Base-by-base conservation (phyloP, 2,888 invertebrate genomes). In the Ophion obscuratus region DNA sequence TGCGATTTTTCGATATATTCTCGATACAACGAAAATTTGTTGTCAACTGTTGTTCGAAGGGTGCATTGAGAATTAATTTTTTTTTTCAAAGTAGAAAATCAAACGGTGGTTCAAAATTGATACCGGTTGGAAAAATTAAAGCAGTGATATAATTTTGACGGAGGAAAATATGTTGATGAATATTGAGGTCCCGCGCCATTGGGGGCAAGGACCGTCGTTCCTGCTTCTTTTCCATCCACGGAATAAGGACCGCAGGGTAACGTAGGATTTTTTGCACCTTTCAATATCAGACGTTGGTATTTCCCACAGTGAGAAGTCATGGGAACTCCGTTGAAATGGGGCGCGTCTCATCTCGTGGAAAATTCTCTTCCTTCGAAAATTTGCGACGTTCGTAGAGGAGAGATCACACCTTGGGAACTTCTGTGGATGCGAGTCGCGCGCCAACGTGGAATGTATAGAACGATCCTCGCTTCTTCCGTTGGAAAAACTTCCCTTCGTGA, bases 291-390 rank as follows among this genome's bases (percentile, higher is more conserved):
- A 93, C 93, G 92, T 93, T 93, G 88, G 88, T 89, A 89, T 94
- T 93, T 93, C 94, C 92, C 94, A 93, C 92, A 93, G 92, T 88
- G 89, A 90, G 89, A 92, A 92, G 90, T 92, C 92, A 90, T 91
- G 91, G 90, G 90, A 91, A 91, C 87, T 83, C 82, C 67, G 64
- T 81, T 78, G 59, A 67, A 78, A 78, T 53, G 31, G 86, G 86
- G 80, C 64, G 80, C 80, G 53, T 74, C 73, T 75, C 79, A 85
- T 90, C 87, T 89, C 86, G 87, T 87, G 89, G 76, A 88, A 91
- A 90, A 90, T 80, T 89, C 87, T 89, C 85, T 76, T 86, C 86
- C 79, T 81, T 87, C 88, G 78, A 86, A 91, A 90, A 91, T 92
- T 91, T 90, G 90, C 89, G 79, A 73, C 59, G 64, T 61, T 66